Base-by-base conservation (phyloP, 1,140 invertebrate genomes). In the Cyphomyrmex costatus region DNA sequence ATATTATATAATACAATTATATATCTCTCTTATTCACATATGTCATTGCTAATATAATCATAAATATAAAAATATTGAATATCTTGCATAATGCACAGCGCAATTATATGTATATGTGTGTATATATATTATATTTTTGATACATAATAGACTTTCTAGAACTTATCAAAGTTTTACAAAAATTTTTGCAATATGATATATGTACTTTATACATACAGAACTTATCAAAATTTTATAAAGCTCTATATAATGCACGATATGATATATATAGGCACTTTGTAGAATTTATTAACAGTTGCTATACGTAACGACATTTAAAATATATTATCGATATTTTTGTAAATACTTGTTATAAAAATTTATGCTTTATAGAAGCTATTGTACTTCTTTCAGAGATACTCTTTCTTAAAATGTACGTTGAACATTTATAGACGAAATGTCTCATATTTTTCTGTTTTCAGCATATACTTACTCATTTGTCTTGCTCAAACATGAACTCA, bases 401-500 rank as follows among this genome's bases (percentile, higher is more conserved):
- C 30, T 33, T 56, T 65, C 19, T 30, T 36, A 24, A 27, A 61
- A 56, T 58, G 7, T 60, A 60, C 33, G 58, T 46, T 65, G 36
- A 65, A 65, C 58, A 49, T 78, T 66, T 78, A 78, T 30, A 78
- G 42, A 65, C 36, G 42, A 49, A 14, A 19, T 65, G 19, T 65
- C 42, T 65, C 3, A 46, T 65, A 3, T 65, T 65, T 4, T 46
- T 65, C 10, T 78, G 14, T 65, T 60, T 76, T 76, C 21, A 60
- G 1, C 16, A 78, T 65, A 63, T 77, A 42, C n/a, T n/a, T 42
- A 24, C 24, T 78, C 76, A 27, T 78, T 78, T 78, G 58, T 78
- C 76, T 78, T 78, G 19, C 58, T 78, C 76, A 7, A 42, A 78
- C 58, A 78, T 46, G 12, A 14, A 46, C 76, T 78, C 76, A 65